Evolutionary conservation across 2,797 vertebrate genomes (phyloP), one percentile per base, ranked within the genome.

Genomic region (Microhierax caerulescens): DNA sequence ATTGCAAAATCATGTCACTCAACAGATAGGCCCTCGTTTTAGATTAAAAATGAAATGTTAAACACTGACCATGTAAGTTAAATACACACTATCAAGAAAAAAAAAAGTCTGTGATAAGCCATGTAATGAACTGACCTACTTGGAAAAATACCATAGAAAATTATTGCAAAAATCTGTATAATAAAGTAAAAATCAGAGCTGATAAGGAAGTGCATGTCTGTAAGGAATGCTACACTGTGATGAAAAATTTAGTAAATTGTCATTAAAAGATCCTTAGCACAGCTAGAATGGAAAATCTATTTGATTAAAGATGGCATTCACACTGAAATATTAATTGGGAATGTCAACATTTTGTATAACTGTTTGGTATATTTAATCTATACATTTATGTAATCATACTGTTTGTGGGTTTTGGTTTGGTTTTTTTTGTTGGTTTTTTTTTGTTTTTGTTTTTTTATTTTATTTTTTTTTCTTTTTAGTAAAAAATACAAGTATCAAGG

Each of bases 331-430:
- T 57, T 74, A 61, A 51, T 63, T n/a, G 5, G 6, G 19, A 51
- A 47, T 34, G 27, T 51, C 15, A 37, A 47, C 7, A 23, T 47
- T 70, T 43, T 59, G 7, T 56, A 17, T 57, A 78, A 30, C 4
- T 61, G 11, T 76, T 83, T n/a, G 32, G 15, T 10, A 64, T 59
- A 64, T 64, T 67, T 82, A 79, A 72, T 10, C 8, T 28, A 36
- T 53, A 32, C 8, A 32, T 50, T 37, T 2, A 24, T 59, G 18
- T 54, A 84, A 48, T 50, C 7, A n/a, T 43, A 34, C 6, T 59
- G 21, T 32, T 63, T 10, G 2, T 3, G 0, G 1, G 10, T 15
- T 48, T 21, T 22, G 6, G 3, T 20, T 30, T n/a, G n/a, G n/a
- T n/a, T n/a, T n/a, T n/a, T n/a, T n/a, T n/a, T n/a, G n/a, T n/a